These are phyloP conservation scores for Eledona agricola DNA, from an alignment of 2,888 invertebrate species.

Conservation along the genomic window DNA sequence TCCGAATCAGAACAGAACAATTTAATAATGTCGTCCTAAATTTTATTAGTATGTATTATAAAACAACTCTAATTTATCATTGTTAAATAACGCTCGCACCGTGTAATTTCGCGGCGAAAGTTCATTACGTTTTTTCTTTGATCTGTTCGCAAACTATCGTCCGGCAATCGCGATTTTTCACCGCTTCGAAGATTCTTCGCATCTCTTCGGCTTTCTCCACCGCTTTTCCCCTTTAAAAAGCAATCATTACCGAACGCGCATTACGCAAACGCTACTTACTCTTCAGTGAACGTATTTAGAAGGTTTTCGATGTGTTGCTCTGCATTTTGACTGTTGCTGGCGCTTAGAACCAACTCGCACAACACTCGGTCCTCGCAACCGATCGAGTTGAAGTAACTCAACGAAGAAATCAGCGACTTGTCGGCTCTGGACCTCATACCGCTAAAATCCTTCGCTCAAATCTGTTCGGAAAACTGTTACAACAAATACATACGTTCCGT, in stretches of 20 bases:
- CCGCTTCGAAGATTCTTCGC: conserved; percentile 57
- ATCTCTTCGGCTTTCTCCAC: conserved; percentile 53
- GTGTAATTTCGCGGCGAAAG: too few relatives aligned
- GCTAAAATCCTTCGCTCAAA: conserved; percentile 43
- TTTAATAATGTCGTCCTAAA: conserved; percentile 6
- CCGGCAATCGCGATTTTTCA: conserved; percentile 55
- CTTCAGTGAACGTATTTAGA: conserved; percentile 53
- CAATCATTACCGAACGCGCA: background rate
- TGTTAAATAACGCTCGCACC: too few relatives aligned
- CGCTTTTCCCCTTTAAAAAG: conserved; percentile 55
- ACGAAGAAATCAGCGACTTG: conserved; percentile 42
- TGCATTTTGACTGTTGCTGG: conserved; percentile 52
- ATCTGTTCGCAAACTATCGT: conserved; percentile 51
- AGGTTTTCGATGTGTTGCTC: conserved; percentile 55
- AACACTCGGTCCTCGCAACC: conserved; percentile 56
- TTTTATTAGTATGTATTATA: conserved; percentile 2
- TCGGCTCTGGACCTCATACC: conserved; percentile 45
- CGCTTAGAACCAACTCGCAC: conserved; percentile 55
- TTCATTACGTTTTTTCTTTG: conserved; percentile 34
- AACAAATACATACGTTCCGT: conserved; percentile 54
- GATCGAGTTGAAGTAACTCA: conserved; percentile 48
- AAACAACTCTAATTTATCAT: too few relatives aligned
- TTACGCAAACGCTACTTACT: conserved; percentile 46
- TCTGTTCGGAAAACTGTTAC: conserved; percentile 3
- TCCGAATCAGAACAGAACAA: conserved; percentile 22